These are phyloP conservation scores for Macrosoma leucophasiata DNA, from an alignment of 2,888 invertebrate genomes.

Conservation along the genomic window DNA sequence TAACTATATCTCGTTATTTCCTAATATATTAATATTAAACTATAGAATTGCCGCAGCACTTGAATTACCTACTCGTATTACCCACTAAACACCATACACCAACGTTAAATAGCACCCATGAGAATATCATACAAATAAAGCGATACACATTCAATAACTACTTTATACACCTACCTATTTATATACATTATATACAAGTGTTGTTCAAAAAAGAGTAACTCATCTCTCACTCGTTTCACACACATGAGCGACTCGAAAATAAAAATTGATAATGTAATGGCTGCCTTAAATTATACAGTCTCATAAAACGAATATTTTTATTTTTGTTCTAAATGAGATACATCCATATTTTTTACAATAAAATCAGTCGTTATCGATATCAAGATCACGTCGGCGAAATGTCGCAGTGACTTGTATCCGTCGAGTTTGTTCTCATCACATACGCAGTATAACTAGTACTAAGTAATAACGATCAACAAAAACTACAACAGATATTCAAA, in stretches of 20 bases:
- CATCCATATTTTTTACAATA: constrained; percentile 35
- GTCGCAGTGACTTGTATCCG: no score
- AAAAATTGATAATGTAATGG: constrained; percentile 46
- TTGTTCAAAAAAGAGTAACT: constrained; percentile 42
- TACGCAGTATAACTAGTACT: no score
- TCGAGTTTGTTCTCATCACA: no score
- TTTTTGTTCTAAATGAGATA: constrained; percentile 68
- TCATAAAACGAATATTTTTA: constrained; percentile 57
- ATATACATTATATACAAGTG: constrained; percentile 57
- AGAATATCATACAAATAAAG: constrained; percentile 67
- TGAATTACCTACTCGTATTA: constrained; percentile 35
- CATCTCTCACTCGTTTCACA: constrained; percentile 19
- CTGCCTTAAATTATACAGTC: constrained; percentile 67
- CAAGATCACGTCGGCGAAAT: constrained; percentile 49
- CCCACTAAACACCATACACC: constrained; percentile 59
- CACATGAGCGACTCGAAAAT: constrained; percentile 22
- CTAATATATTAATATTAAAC: constrained; percentile 36
- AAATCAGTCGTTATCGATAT: constrained; percentile 54
- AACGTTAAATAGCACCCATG: constrained; percentile 71
- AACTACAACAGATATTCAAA: no score
- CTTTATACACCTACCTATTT: constrained; percentile 35
- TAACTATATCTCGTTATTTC: constrained; percentile 54
- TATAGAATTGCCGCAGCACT: constrained; percentile 31
- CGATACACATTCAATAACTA: constrained; percentile 44
- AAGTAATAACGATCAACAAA: no score